Percentiles rank a stretch among this genome's conserved stretches.
Conservation (phyloP, 2,113 vertebrate species). For the Melierax canorus region DNA sequence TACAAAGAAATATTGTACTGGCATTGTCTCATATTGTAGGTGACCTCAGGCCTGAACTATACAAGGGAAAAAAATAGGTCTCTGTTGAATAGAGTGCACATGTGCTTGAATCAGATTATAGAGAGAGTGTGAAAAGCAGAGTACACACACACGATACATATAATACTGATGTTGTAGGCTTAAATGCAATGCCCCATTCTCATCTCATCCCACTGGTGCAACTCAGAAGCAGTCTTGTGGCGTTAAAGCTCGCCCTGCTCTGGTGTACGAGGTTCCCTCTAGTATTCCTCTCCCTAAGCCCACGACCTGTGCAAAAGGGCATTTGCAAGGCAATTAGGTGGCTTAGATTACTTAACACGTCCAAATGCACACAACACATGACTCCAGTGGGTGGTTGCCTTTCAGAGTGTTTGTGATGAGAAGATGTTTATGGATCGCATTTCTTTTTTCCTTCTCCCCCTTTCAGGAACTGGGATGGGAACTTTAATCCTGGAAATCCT, state of each 20-base stretch:
- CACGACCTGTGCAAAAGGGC: not conserved
- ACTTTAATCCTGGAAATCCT: conserved; percentile 23
- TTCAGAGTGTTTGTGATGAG: conserved; percentile 12
- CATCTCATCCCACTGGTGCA: not conserved
- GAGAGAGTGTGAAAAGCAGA: conserved; percentile 40
- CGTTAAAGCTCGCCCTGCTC: not conserved
- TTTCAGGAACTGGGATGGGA: not conserved
- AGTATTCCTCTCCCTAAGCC: not conserved
- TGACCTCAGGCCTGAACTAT: conserved; percentile 52
- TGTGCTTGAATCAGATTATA: conserved; percentile 28
- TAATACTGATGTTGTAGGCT: not conserved
- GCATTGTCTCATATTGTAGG: conserved; percentile 39
- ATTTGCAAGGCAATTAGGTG: not conserved
- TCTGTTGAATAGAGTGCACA: conserved; percentile 47
- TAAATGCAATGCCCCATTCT: not conserved
- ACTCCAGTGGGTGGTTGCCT: not conserved
- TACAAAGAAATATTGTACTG: conserved; percentile 48
- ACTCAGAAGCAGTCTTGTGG: not conserved
- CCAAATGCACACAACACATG: not conserved
- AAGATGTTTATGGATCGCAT: not conserved
- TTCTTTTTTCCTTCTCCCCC: not conserved
- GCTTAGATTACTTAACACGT: not conserved
- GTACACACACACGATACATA: not conserved
- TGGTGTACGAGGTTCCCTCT: not conserved
- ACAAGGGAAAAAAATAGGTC: conserved; percentile 30